Evolutionary conservation across 2,113 vertebrate species (phyloP).

Genomic region (Pterocles burchelli): DNA sequence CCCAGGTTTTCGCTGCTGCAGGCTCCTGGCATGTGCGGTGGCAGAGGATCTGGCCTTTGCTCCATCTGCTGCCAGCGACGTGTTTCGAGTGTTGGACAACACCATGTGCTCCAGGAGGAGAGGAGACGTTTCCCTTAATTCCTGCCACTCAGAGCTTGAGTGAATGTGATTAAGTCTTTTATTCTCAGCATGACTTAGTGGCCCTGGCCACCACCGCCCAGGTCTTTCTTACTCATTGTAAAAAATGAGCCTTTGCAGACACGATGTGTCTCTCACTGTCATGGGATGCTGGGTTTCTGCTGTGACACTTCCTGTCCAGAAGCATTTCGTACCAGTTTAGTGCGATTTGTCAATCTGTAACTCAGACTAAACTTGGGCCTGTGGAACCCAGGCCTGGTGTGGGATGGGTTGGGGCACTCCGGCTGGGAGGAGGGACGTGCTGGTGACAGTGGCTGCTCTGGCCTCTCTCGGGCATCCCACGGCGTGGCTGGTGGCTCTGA

Average conservation of each 20-base stretch:
- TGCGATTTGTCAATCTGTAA: not conserved
- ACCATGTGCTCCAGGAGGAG: not conserved
- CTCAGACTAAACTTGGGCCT: not conserved
- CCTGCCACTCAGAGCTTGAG: constrained; percentile 34
- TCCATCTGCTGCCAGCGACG: not conserved
- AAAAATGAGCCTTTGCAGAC: not conserved
- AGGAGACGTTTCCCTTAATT: constrained; percentile 34
- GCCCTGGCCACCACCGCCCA: not conserved
- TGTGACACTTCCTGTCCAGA: not conserved
- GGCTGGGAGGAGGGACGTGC: not conserved
- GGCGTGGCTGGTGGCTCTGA: not conserved
- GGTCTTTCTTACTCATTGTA: not conserved
- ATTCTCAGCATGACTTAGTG: not conserved
- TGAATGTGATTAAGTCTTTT: constrained; percentile 57
- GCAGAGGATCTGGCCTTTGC: not conserved
- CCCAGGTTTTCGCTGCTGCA: not conserved
- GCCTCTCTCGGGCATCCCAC: not conserved
- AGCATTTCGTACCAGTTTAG: not conserved
- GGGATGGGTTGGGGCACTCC: not conserved
- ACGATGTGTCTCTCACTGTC: not conserved
- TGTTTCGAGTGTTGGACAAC: not conserved
- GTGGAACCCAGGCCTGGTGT: not conserved
- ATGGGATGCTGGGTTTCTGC: not conserved
- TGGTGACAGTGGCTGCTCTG: not conserved
- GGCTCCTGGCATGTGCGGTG: not conserved